Evolutionary conservation across 2,113 vertebrate genomes (phyloP).

Genomic region (Pelecanoides urinatrix): DNA sequence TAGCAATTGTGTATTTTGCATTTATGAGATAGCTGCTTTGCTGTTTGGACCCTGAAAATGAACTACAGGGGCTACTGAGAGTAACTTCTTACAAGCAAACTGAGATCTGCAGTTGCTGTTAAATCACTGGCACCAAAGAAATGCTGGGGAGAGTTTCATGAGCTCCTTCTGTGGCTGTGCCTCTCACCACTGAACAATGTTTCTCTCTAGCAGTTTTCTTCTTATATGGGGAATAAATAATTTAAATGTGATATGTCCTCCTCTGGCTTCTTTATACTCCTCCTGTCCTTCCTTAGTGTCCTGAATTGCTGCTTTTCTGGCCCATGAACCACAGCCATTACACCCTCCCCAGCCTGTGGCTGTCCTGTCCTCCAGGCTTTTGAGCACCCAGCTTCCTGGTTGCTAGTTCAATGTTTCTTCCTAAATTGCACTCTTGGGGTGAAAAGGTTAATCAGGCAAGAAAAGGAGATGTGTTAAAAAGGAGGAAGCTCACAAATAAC

Average conservation of each 20-base stretch:
- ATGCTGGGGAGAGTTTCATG: neutral
- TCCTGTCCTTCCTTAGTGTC: neutral
- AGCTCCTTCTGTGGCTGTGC: neutral
- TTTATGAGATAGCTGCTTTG: neutral
- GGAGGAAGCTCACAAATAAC: neutral
- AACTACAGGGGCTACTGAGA: neutral
- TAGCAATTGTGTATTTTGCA: neutral
- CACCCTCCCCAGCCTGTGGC: neutral
- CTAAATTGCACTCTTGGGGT: neutral
- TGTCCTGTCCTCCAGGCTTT: neutral
- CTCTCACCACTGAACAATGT: neutral
- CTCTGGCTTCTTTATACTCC: neutral
- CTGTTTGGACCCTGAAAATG: neutral
- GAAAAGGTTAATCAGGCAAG: slow-evolving; percentile 28
- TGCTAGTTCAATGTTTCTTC: neutral
- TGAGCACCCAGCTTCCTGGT: neutral
- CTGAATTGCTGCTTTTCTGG: neutral
- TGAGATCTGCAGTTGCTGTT: neutral
- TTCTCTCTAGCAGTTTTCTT: neutral
- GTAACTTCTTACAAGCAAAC: neutral
- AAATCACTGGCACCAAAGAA: neutral
- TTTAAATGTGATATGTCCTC: neutral
- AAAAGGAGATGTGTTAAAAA: slow-evolving; percentile 1
- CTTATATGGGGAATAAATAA: neutral
- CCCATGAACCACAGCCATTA: neutral